Evolutionary conservation across 2,113 vertebrate genomes (phyloP).

Genomic region (Dermatemys mawii): DNA sequence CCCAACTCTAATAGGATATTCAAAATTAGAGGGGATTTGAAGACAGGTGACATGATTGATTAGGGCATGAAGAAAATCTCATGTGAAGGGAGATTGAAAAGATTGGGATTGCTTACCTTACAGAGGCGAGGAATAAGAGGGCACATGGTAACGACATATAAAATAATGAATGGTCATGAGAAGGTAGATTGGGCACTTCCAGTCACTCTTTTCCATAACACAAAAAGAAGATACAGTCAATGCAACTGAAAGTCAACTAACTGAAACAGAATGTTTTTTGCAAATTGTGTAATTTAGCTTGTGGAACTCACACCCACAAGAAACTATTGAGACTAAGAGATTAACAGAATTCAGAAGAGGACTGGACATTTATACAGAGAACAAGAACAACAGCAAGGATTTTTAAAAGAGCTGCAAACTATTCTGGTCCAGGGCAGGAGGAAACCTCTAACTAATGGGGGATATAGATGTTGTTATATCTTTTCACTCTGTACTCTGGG

Average conservation of each 20-base stretch:
- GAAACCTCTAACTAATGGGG: not conserved
- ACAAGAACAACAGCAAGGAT: not conserved
- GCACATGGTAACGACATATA: not conserved
- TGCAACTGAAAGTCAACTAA: not conserved
- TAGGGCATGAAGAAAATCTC: not conserved
- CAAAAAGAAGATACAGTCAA: not conserved
- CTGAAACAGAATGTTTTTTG: not conserved
- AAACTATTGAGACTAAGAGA: not conserved
- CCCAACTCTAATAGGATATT: not conserved
- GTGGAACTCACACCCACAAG: not conserved
- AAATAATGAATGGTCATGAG: not conserved
- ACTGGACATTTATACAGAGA: not conserved
- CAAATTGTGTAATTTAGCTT: not conserved
- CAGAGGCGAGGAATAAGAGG: not conserved
- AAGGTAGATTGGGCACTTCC: not conserved
- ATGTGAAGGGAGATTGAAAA: not conserved
- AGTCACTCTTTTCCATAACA: not conserved
- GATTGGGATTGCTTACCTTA: not conserved
- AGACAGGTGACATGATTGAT: not conserved
- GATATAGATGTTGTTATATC: not conserved
- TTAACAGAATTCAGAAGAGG: not conserved
- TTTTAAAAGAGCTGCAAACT: not conserved
- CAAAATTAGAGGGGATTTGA: not conserved
- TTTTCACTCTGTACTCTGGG: not conserved
- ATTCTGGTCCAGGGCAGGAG: not conserved